Base-by-base conservation (phyloP, 2,888 invertebrate species). In the Drosophila aldrichi region DNA sequence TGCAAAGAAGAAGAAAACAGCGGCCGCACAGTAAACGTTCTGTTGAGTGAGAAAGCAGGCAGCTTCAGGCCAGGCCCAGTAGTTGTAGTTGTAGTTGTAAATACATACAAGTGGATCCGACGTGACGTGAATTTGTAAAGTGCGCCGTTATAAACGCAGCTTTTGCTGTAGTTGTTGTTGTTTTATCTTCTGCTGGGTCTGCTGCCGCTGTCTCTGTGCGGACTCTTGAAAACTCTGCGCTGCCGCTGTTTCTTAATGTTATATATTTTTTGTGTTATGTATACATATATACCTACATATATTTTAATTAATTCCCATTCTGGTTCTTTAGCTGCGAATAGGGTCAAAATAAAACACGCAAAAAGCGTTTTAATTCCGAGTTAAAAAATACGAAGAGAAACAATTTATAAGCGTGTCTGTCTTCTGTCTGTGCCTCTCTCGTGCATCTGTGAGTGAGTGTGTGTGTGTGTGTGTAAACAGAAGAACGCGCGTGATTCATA, bases 91-190 rank as follows among this genome's bases (percentile, higher is more conserved):
- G 55, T 40, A 49, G n/a, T 63, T 49, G 22, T 43, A 54, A 57
- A 74, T 46, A 62, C 38, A 54, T 22, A 67, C 58, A 64, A 67
- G 57, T 60, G 70, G 48, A 58, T 61, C 7, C 64, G 54, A 89
- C 89, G 86, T 89, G 86, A 89, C 73, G 88, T 86, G 90, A 86
- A 85, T 82, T 82, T 68, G 77, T 89, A 75, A 73, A 83, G 77
- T 79, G 80, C 67, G 74, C 62, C 67, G 77, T 66, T 80, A 52
- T 67, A 38, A 48, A 38, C 46, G 58, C 54, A 25, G 54, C 16
- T 29, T 43, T 43, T 20, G 43, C 25, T 36, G 36, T n/a, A 60
- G 58, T 63, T 69, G 51, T 18, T 73, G 56, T 65, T 64, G 40
- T 25, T 57, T 36, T 62, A 20, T 51, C 38, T 46, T 18, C 38